Evolutionary conservation across 2,888 invertebrate species (phyloP), one percentile per base, ranked within the genome.

Genomic region (Macrophya annulata): DNA sequence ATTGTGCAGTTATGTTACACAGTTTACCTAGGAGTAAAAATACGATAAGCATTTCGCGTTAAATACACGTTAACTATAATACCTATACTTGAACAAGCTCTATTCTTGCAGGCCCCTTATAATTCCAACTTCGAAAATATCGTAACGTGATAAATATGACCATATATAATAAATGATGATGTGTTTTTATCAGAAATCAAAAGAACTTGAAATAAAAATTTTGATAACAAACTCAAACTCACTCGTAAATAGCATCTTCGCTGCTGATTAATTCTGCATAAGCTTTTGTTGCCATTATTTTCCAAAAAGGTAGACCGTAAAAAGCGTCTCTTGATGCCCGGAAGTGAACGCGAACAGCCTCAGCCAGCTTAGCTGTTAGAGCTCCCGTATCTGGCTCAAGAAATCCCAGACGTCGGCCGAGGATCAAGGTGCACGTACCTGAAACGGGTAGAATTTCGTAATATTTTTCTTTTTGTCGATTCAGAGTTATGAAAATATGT

Each of bases 231-330:
- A 81, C 85, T 86, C 87, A 65, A 86, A 90, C 96, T 95, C 94
- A 97, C 97, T 96, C 95, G 92, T 98, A 97, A 91, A 98, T 97
- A 85, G 95, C 95, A 90, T 97, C 97, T 93, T 98, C 98, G 92
- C 97, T 96, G 87, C 95, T 93, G 17, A 95, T 95, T 87, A 98
- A 96, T 5, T 96, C 95, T 84, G 94, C 95, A 92, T 98, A 98
- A 0, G 97, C 95, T 77, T 95, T 94, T 0, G 97, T 97, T 0
- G 96, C 96, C 21, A 96, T 95, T 86, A 97, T 95, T 93, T 98
- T 98, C 98, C 98, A 98, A 84, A 97, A 93, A 0, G 97, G 97
- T 59, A 97, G 95, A 0, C 97, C 97, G 92, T 96, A 98, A 93
- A 96, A 97, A 0, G 97, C 97, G 91, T 98, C 98, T 85, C 97